Base-by-base conservation (phyloP, 2,113 vertebrate species). In the Neodontobutis hainanensis region DNA sequence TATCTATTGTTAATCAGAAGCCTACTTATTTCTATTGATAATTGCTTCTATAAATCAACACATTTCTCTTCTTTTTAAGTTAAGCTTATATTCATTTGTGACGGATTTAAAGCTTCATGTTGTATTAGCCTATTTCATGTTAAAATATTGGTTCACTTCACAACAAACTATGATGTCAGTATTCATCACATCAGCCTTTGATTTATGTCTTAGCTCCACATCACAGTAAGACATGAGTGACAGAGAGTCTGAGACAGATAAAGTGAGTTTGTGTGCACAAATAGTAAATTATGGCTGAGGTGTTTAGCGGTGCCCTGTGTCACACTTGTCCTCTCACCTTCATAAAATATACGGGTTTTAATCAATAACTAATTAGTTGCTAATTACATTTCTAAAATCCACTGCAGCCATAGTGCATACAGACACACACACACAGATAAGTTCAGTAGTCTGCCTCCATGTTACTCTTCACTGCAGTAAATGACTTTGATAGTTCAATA, bases 291-390 rank as follows among this genome's bases (percentile, higher is more conserved):
- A 85, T 68, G 58, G 44, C 68, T 12, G 59, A 45, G 65, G 52
- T 75, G 58, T 74, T 68, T 35, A 32, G 53, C 38, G 49, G 52
- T 56, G 58, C 34, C 70, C 63, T 2, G 40, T 79, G 66, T 83
- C 74, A 76, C 78, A 72, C 65, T 48, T 9, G 16, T 49, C 65
- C 68, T 64, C 68, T 87, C 78, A 85, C 80, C 87, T 82, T 70
- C 78, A 81, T 86, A 85, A 88, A 86, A 62, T 78, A 80, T 79
- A 71, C 60, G n/a, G 66, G 43, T 61, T 58, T 74, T 27, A 78
- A 85, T 89, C 88, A 80, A 89, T 90, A 90, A 85, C 82, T 87
- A 86, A 88, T 91, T 90, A 89, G 65, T 66, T 38, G 61, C 68
- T 87, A 81, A 89, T 89, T 85, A 85, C 68, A 68, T 80, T 84